Conservation (phyloP, 2,113 vertebrate genomes). For the Apeltes quadracus region DNA sequence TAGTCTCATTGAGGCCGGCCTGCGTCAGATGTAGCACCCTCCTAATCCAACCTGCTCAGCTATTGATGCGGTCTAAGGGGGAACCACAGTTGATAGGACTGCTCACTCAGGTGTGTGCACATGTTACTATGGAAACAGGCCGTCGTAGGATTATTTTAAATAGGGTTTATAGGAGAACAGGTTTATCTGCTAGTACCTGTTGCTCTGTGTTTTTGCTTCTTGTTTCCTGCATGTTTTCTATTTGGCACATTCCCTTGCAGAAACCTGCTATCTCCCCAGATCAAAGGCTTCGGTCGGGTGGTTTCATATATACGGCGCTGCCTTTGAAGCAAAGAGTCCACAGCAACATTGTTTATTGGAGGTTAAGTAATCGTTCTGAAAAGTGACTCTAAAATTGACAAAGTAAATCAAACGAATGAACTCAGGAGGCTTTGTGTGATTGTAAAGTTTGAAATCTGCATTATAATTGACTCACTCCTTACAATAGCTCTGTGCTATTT, state of each 20-base stretch:
- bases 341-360: slow-evolving; percentile 33
- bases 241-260: slow-evolving; percentile 14
- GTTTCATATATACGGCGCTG: slow-evolving; percentile 20
- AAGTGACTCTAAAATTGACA: slow-evolving; percentile 16
- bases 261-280: slow-evolving; percentile 37
- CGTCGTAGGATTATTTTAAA: slow-evolving; percentile 24
- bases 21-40: slow-evolving; percentile 2
- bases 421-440: background rate
- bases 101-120: slow-evolving; percentile 15
- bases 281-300: slow-evolving; percentile 53
- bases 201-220: background rate
- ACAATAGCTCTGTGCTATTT: background rate
- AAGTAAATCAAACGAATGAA: slow-evolving; percentile 11
- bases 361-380: slow-evolving; percentile 7
- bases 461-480: slow-evolving; percentile 12
- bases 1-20: background rate
- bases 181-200: slow-evolving; percentile 14
- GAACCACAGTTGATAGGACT: slow-evolving; percentile 13
- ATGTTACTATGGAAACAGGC: slow-evolving; percentile 55
- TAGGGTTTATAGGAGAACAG: background rate
- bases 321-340: slow-evolving; percentile 23
- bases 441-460: slow-evolving; percentile 21
- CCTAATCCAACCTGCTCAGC: slow-evolving; percentile 33
- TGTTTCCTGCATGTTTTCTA: slow-evolving; percentile 6
- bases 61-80: slow-evolving; percentile 32